phyloP scores from a whole-genome alignment of 2,797 vertebrate genomes.

The Allobates femoralis region DNA sequence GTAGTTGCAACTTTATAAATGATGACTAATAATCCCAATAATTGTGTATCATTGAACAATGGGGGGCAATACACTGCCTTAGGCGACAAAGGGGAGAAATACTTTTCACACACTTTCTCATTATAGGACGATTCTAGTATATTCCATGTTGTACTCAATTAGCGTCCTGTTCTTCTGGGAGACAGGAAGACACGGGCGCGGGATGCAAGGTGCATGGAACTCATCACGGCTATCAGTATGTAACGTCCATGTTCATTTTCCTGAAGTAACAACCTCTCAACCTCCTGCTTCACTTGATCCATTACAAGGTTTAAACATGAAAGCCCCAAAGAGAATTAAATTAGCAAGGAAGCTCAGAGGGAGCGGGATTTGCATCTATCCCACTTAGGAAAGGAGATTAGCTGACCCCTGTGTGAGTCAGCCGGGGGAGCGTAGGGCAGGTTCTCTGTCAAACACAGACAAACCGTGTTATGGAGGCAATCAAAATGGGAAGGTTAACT shows the following conservation, averaged over 20 bases:
- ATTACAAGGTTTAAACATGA: constrained; percentile 73
- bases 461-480: constrained; percentile 70
- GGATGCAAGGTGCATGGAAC: constrained; percentile 45
- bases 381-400: constrained; percentile 76
- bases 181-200: background rate
- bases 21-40: background rate
- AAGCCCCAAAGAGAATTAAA: constrained; percentile 75
- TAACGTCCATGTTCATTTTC: constrained; percentile 73
- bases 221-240: constrained; percentile 68
- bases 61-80: background rate
- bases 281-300: constrained; percentile 73
- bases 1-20: background rate
- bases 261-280: constrained; percentile 74
- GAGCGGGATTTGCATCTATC: constrained; percentile 75
- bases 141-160: constrained; percentile 25
- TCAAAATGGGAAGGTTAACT: constrained; percentile 70
- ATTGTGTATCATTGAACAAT: background rate
- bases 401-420: constrained; percentile 71
- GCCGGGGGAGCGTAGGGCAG: constrained; percentile 68
- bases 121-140: background rate
- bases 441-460: constrained; percentile 73
- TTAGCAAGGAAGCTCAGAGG: constrained; percentile 72
- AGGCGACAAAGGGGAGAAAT: background rate
- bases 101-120: background rate
- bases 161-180: background rate